phyloP scores from a whole-genome alignment of 2,797 vertebrate species.

The Onychomys leucogaster region DNA sequence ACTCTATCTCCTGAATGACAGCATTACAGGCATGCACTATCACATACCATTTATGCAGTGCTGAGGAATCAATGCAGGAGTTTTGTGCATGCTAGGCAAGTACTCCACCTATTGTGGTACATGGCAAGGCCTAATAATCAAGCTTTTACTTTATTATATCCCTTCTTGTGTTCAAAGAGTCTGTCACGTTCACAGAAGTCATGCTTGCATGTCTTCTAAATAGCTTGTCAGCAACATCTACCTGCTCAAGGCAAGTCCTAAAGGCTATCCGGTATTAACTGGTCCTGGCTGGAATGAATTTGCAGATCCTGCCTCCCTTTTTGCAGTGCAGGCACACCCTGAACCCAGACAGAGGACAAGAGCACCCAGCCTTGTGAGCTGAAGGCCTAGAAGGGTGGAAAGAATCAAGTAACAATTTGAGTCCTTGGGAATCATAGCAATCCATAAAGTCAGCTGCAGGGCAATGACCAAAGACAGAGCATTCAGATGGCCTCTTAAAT shows the following conservation, averaged over 20 bases:
- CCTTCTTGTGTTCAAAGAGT: background rate
- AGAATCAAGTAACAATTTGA: background rate
- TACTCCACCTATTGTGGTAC: background rate
- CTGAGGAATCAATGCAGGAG: no score
- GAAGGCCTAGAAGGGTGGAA: background rate
- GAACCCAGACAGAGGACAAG: background rate
- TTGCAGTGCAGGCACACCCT: background rate
- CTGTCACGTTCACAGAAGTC: background rate
- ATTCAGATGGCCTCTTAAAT: background rate
- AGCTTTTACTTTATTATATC: background rate
- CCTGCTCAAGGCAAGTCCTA: background rate
- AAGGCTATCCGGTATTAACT: background rate
- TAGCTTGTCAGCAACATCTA: background rate
- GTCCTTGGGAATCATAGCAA: background rate
- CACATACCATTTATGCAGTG: background rate
- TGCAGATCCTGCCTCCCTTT: background rate
- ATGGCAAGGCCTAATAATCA: background rate
- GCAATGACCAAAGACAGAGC: background rate
- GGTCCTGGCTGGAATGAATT: background rate
- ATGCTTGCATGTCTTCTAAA: background rate
- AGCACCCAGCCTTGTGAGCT: background rate
- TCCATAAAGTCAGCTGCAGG: background rate
- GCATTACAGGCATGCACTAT: background rate
- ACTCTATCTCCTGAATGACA: background rate
- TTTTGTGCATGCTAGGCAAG: background rate